These are phyloP conservation scores for Dasysyrphus albostriatus DNA, from an alignment of 2,888 invertebrate genomes.

Conservation along the genomic window DNA sequence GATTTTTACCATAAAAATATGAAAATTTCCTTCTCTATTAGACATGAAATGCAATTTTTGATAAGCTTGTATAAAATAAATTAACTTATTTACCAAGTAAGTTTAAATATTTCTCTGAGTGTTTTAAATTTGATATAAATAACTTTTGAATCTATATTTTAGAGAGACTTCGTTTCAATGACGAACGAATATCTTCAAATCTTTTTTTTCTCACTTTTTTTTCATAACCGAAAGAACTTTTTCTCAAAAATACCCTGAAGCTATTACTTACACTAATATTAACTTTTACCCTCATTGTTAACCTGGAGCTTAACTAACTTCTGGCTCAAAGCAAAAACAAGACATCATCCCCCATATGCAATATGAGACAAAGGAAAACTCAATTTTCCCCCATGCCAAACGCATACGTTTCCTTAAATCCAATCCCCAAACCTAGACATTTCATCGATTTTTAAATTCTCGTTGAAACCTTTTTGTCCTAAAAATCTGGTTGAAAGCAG, in stretches of 20 bases:
- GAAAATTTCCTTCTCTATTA: too few species aligned
- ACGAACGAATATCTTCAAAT: background rate
- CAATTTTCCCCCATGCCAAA: conserved; percentile 53
- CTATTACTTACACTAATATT: conserved; percentile 1
- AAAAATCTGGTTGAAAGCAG: conserved; percentile 24
- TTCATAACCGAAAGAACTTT: background rate
- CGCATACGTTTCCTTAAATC: conserved; percentile 19
- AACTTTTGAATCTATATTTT: too few species aligned
- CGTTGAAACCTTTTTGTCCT: background rate
- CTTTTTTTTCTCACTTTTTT: background rate
- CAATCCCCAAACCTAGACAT: conserved; percentile 10
- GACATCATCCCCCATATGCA: conserved; percentile 25
- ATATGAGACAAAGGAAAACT: conserved; percentile 52
- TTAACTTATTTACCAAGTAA: too few species aligned
- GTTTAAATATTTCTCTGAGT: too few species aligned
- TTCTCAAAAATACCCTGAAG: background rate
- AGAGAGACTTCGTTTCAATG: background rate
- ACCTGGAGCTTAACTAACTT: conserved; percentile 33
- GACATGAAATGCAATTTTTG: too few species aligned
- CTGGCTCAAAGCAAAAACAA: conserved; percentile 37
- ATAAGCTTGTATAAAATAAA: too few species aligned
- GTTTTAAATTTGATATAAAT: too few species aligned
- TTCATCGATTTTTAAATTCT: conserved; percentile 63
- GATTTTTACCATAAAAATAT: too few species aligned
- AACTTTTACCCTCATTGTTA: conserved; percentile 47